Evolutionary conservation across 2,797 vertebrate species (phyloP).

Genomic region (Eleutherodactylus coqui): DNA sequence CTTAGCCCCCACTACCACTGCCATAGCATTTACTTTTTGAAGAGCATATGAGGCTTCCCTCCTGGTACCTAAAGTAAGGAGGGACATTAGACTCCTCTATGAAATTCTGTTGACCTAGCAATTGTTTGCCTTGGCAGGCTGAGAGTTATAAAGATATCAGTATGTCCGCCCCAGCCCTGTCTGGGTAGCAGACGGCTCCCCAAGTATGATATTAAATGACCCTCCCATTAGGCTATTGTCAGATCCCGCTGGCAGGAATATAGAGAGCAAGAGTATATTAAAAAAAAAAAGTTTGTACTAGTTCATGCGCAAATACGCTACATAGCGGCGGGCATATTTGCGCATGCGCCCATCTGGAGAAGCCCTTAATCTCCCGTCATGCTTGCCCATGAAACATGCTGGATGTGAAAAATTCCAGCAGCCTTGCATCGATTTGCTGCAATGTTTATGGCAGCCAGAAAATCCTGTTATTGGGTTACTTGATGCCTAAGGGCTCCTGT

Average conservation of each 20-base stretch:
- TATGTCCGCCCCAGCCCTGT: constrained; percentile 2
- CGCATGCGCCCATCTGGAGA: too few species aligned
- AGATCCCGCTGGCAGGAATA: constrained; percentile 19
- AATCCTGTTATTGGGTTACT: not conserved
- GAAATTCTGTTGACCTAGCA: constrained; percentile 37
- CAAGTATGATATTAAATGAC: constrained; percentile 3
- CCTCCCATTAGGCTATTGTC: not conserved
- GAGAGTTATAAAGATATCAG: not conserved
- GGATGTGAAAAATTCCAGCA: not conserved
- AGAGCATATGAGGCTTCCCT: constrained; percentile 11
- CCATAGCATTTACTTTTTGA: not conserved
- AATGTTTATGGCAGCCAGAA: constrained; percentile 32
- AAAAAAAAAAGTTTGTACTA: too few species aligned
- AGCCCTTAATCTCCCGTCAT: too few species aligned
- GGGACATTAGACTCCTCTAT: constrained; percentile 12
- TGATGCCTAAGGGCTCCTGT: not conserved
- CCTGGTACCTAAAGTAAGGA: constrained; percentile 2
- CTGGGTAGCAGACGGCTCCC: not conserved
- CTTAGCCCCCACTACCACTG: not conserved
- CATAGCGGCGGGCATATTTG: too few species aligned
- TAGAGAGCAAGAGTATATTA: too few species aligned
- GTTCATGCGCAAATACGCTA: too few species aligned
- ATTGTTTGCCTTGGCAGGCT: constrained; percentile 22
- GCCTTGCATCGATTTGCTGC: constrained; percentile 7
- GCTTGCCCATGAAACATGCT: constrained; percentile 25